These are phyloP conservation scores for Equus quagga DNA, from an alignment of 2,113 vertebrate species.

Conservation along the genomic window DNA sequence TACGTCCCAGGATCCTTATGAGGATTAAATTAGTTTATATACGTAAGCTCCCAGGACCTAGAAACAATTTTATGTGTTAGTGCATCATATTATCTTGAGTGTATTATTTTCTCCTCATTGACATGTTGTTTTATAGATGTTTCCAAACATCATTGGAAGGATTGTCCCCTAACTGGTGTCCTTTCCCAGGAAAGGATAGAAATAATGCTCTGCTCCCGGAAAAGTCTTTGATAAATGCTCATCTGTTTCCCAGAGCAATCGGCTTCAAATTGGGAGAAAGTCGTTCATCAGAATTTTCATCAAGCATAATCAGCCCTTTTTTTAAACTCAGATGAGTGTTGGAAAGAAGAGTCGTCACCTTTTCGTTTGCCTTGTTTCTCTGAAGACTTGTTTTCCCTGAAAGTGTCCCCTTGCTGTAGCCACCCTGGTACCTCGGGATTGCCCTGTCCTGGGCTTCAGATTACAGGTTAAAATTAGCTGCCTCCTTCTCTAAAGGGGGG, in stretches of 20 bases:
- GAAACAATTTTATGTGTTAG: background rate
- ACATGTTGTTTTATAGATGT: background rate
- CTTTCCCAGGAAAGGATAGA: background rate
- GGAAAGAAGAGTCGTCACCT: background rate
- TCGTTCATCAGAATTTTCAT: background rate
- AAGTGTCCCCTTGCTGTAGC: background rate
- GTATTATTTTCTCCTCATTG: background rate
- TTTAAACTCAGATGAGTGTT: background rate
- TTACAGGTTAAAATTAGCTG: constrained; percentile 58
- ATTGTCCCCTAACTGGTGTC: background rate
- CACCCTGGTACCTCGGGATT: background rate
- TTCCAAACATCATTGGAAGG: background rate
- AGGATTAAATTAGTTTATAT: background rate
- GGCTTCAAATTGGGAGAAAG: background rate
- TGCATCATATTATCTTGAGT: background rate
- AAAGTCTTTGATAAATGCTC: background rate
- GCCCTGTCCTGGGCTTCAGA: background rate
- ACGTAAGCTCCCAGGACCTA: background rate
- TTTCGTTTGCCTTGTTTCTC: constrained; percentile 3
- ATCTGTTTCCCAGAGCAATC: background rate
- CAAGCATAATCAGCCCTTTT: background rate
- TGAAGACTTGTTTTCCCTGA: background rate
- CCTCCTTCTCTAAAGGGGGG: background rate
- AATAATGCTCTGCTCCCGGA: background rate
- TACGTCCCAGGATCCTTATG: fast-evolving